Evolutionary conservation across 2,888 invertebrate genomes (phyloP).

Genomic region (Choristoneura rosaceana): DNA sequence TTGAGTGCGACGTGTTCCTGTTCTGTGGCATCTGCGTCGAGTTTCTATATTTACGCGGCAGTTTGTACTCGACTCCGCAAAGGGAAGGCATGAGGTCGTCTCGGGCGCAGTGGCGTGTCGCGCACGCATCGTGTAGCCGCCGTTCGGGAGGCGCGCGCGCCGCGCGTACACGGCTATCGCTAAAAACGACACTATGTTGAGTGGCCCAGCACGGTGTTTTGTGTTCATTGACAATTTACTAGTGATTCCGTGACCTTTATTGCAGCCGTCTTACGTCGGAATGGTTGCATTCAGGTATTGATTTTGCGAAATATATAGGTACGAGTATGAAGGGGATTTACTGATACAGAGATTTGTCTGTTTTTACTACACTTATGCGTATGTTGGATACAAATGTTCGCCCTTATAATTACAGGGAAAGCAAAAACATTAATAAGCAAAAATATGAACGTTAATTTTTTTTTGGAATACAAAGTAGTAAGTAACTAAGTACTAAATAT

Average conservation of each 20-base stretch:
- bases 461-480: too few relatives aligned
- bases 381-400: not conserved
- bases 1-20: constrained; percentile 76
- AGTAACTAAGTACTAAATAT: too few relatives aligned
- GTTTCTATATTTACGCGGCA: constrained; percentile 82
- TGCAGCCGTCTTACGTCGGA: constrained; percentile 53
- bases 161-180: constrained; percentile 46
- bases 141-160: constrained; percentile 60
- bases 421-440: too few relatives aligned
- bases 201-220: constrained; percentile 58
- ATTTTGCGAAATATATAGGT: not conserved
- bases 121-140: constrained; percentile 43
- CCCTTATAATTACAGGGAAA: too few relatives aligned
- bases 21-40: constrained; percentile 60
- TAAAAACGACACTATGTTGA: constrained; percentile 51
- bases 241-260: constrained; percentile 53
- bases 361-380: not conserved
- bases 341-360: not conserved
- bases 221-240: constrained; percentile 60
- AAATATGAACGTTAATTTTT: too few relatives aligned
- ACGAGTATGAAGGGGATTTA: not conserved
- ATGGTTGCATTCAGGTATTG: constrained; percentile 68
- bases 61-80: constrained; percentile 70
- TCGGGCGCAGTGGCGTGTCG: constrained; percentile 47
- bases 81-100: constrained; percentile 76